phyloP scores from a whole-genome alignment of 1,140 invertebrate genomes.

The Meloidogyne floridensis region DNA sequence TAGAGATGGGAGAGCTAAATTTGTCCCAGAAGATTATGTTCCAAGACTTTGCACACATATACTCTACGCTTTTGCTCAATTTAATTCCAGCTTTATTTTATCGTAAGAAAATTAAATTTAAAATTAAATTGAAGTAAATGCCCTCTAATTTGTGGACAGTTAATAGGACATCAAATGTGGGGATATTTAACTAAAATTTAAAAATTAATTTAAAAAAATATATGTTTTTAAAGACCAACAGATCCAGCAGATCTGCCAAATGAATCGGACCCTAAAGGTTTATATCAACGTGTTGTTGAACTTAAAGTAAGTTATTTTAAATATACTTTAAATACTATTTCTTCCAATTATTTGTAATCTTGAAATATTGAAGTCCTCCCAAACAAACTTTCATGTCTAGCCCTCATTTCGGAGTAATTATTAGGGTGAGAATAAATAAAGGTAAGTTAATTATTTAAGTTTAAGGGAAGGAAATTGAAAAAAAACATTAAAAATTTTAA shows the following conservation, averaged over 20 bases:
- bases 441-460: constrained; percentile 55
- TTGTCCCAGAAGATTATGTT: constrained; percentile 86
- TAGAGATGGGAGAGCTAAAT: constrained; percentile 84
- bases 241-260: too few relatives aligned
- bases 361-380: constrained; percentile 62
- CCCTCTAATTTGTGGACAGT: too few relatives aligned
- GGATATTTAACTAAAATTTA: too few relatives aligned
- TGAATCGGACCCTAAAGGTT: neutral
- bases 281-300: neutral
- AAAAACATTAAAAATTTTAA: constrained; percentile 26
- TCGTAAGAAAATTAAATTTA: neutral
- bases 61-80: constrained; percentile 90
- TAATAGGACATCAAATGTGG: too few relatives aligned
- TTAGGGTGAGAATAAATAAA: too few relatives aligned
- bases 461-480: constrained; percentile 50
- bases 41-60: constrained; percentile 86
- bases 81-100: constrained; percentile 82
- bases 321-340: too few relatives aligned
- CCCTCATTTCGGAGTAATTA: too few relatives aligned
- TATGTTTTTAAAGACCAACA: too few relatives aligned
- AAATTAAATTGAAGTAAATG: too few relatives aligned
- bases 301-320: neutral
- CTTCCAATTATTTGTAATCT: neutral
- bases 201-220: neutral
- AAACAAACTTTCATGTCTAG: constrained; percentile 54